phyloP scores from a whole-genome alignment of 2,888 invertebrate genomes.

The Hydropsyche betteni region DNA sequence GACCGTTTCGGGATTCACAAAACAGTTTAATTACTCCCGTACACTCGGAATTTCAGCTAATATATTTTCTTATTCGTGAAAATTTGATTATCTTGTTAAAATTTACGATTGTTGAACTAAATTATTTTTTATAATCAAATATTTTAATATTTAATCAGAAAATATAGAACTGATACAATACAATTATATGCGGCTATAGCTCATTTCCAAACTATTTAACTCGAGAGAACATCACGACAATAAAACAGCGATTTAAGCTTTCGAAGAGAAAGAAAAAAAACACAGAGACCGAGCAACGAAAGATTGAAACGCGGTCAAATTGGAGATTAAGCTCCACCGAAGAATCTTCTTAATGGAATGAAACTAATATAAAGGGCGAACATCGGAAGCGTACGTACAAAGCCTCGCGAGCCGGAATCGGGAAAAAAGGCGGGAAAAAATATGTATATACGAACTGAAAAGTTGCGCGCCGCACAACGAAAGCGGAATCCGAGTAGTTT shows the following conservation, averaged over 20 bases:
- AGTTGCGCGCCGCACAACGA: neutral
- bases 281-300: neutral
- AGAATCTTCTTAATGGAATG: conserved; percentile 30
- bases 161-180: neutral
- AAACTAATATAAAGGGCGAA: conserved; percentile 21
- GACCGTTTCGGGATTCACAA: too few relatives aligned
- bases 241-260: neutral
- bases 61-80: too few relatives aligned
- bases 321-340: conserved; percentile 15
- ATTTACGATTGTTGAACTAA: too few relatives aligned
- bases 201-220: conserved; percentile 23
- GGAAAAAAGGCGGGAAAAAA: conserved; percentile 15
- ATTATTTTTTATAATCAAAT: too few relatives aligned
- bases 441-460: neutral
- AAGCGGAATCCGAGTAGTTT: conserved; percentile 5
- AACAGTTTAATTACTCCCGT: too few relatives aligned
- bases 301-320: conserved; percentile 31
- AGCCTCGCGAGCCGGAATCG: conserved; percentile 3
- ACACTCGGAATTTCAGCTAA: too few relatives aligned
- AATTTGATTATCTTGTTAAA: too few relatives aligned
- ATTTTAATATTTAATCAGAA: too few relatives aligned
- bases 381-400: conserved; percentile 17
- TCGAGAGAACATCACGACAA: neutral
- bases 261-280: neutral
- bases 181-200: neutral